These are phyloP conservation scores for Tenthredo notha DNA, from an alignment of 2,888 invertebrate genomes.

Conservation along the genomic window DNA sequence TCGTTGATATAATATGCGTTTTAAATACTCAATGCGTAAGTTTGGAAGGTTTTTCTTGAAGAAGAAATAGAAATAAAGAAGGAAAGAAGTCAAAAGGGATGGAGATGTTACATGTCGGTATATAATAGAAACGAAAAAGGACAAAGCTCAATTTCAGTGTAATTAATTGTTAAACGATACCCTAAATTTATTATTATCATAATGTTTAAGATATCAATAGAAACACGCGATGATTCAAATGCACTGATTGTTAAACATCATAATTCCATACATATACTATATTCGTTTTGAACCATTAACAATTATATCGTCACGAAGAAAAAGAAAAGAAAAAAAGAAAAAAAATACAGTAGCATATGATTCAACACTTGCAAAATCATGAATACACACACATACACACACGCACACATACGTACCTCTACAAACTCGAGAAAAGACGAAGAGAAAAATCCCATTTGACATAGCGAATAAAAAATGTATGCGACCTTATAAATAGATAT, in stretches of 20 bases:
- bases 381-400: not conserved
- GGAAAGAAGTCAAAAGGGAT: not conserved
- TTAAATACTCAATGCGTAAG: not conserved
- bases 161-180: slow-evolving; percentile 43
- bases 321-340: not conserved
- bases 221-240: slow-evolving; percentile 36
- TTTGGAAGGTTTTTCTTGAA: not conserved
- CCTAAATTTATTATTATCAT: slow-evolving; percentile 30
- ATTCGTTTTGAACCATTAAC: not conserved
- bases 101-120: not conserved
- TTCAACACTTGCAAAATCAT: not conserved
- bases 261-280: not conserved
- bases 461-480: not conserved
- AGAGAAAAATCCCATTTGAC: not conserved
- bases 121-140: slow-evolving; percentile 1
- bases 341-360: not conserved
- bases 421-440: not conserved
- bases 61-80: not conserved
- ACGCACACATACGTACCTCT: not conserved
- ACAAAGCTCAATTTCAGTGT: slow-evolving; percentile 52
- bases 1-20: not conserved
- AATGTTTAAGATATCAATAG: slow-evolving; percentile 28
- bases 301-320: not conserved
- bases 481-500: not conserved
- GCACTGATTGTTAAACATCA: slow-evolving; percentile 34